These are phyloP conservation scores for Antheraea mylitta DNA, from an alignment of 1,140 invertebrate species.

Conservation along the genomic window DNA sequence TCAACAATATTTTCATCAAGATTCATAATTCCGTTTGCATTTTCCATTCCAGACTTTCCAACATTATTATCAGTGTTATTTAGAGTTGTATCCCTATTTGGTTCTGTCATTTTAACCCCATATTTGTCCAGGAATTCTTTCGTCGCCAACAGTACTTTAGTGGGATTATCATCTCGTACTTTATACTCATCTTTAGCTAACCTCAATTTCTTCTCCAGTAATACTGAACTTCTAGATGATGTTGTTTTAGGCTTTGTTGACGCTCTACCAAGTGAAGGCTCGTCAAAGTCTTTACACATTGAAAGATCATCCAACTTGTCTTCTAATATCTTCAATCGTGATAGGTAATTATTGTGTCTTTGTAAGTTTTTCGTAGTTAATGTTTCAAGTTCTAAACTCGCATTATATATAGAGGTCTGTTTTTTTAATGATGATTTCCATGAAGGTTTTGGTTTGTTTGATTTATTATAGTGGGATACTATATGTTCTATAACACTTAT, in stretches of 20 bases:
- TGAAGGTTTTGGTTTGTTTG: slow-evolving; percentile 20
- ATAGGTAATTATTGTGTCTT: not conserved
- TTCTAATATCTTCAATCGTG: slow-evolving; percentile 22
- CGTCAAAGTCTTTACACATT: slow-evolving; percentile 51
- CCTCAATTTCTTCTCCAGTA: not conserved
- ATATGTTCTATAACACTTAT: slow-evolving; percentile 40
- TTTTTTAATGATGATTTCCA: slow-evolving; percentile 34
- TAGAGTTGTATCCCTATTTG: too few species aligned
- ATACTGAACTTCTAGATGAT: not conserved
- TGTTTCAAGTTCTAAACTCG: slow-evolving; percentile 30
- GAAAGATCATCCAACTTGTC: slow-evolving; percentile 48
- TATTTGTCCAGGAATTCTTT: not conserved
- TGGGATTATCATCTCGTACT: not conserved
- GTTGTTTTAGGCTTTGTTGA: not conserved
- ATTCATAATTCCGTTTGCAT: too few species aligned
- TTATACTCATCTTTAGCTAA: not conserved
- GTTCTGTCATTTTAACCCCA: not conserved
- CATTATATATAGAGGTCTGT: slow-evolving; percentile 38
- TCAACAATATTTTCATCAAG: too few species aligned
- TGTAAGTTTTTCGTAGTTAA: slow-evolving; percentile 32
- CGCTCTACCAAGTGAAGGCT: slow-evolving; percentile 41
- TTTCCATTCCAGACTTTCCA: too few species aligned
- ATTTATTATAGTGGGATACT: slow-evolving; percentile 29
- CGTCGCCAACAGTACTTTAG: not conserved
- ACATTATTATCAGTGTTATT: too few species aligned